Conservation (phyloP, 1,140 invertebrate genomes). For the Zaprionus ornatus region DNA sequence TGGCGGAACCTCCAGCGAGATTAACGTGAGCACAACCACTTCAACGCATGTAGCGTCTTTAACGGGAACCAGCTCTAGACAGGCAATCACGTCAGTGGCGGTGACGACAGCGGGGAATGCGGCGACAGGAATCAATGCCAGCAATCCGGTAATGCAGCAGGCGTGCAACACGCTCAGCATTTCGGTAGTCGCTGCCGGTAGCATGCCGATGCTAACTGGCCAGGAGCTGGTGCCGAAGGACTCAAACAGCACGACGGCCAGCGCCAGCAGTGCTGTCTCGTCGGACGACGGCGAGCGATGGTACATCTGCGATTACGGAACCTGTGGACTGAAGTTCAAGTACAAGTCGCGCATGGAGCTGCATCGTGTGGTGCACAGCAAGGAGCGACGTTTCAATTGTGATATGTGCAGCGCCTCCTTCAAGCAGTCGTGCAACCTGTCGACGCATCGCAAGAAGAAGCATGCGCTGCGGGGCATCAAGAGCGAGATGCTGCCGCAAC, state of each 20-base stretch:
- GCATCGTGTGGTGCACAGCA: slow-evolving; percentile 79
- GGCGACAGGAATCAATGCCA: background rate
- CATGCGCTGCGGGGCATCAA: slow-evolving; percentile 73
- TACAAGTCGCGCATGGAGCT: slow-evolving; percentile 80
- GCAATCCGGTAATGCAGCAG: slow-evolving; percentile 40
- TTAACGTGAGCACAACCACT: slow-evolving; percentile 55
- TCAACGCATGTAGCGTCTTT: slow-evolving; percentile 36
- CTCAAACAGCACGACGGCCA: slow-evolving; percentile 78
- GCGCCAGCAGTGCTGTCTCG: slow-evolving; percentile 76
- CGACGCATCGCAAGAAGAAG: slow-evolving; percentile 80
- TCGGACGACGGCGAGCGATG: slow-evolving; percentile 79
- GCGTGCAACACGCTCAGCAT: slow-evolving; percentile 49
- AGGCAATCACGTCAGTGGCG: background rate
- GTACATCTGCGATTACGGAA: slow-evolving; percentile 77
- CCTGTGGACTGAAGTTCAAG: slow-evolving; percentile 78
- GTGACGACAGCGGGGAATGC: slow-evolving; percentile 5
- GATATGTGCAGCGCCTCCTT: slow-evolving; percentile 78
- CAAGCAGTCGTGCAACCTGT: slow-evolving; percentile 79
- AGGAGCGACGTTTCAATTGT: slow-evolving; percentile 77
- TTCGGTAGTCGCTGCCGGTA: slow-evolving; percentile 35
- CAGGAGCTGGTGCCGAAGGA: slow-evolving; percentile 68
- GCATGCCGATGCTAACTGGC: slow-evolving; percentile 44
- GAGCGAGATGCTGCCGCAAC: slow-evolving; percentile 65
- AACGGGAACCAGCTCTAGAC: background rate
- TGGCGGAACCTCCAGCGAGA: slow-evolving; percentile 38